A percentile compares a stretch with the other conserved stretches of the same genome.
phyloP scores from a whole-genome alignment of 2,797 vertebrate species.

The Myotis vivesi region DNA sequence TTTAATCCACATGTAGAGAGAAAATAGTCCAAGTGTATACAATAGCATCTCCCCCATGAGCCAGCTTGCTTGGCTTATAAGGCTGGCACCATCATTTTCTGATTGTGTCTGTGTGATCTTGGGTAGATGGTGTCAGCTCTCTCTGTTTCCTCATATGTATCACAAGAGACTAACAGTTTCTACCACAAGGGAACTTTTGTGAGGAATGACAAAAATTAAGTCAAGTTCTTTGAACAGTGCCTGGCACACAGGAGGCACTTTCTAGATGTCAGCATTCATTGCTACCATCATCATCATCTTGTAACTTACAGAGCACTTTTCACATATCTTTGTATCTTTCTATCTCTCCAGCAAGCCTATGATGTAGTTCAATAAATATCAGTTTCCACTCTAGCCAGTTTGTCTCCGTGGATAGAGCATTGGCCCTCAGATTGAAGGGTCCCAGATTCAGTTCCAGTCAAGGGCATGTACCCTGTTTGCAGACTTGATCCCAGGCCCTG shows the following conservation, averaged over 20 bases:
- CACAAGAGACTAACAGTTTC: not conserved
- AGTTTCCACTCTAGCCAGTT: not conserved
- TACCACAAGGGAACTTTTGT: not conserved
- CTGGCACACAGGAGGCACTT: not conserved
- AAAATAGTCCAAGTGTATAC: not conserved
- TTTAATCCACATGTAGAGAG: not conserved
- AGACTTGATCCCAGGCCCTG: no score
- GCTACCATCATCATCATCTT: not conserved
- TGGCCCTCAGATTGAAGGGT: no score
- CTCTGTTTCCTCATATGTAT: not conserved
- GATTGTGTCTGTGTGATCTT: not conserved
- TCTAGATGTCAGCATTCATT: not conserved
- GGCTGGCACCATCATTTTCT: not conserved
- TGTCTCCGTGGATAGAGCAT: no score
- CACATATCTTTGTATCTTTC: not conserved
- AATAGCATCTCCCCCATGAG: fast-evolving
- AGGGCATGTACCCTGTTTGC: no score
- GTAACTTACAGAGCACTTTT: not conserved
- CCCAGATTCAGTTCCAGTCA: no score
- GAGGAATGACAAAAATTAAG: not conserved
- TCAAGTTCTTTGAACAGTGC: not conserved
- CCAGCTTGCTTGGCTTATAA: not conserved
- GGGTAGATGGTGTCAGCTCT: not conserved
- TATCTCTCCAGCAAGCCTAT: not conserved
- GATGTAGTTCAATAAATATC: not conserved